A percentile compares a stretch with the other conserved stretches of the same genome.
Conservation (phyloP, 2,113 vertebrate species). For the Odocoileus hemionus region DNA sequence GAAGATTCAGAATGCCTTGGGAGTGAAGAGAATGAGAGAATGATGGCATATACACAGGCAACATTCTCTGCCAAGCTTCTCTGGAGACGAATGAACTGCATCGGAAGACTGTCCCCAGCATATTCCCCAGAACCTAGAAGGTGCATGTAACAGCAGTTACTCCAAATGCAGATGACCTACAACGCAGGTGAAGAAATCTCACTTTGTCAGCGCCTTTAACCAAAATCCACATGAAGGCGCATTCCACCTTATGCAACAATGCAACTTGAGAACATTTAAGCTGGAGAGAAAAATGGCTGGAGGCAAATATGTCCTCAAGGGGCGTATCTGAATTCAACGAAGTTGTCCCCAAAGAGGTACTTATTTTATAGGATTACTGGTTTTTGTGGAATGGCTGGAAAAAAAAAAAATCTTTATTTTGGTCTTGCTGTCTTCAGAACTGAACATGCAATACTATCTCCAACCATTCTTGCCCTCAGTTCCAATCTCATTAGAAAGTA, state of each 20-base stretch:
- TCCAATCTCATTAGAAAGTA: neutral
- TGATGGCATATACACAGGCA: neutral
- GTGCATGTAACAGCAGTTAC: neutral
- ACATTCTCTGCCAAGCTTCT: neutral
- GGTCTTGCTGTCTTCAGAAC: neutral
- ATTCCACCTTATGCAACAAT: neutral
- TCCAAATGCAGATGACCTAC: neutral
- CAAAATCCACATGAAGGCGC: neutral
- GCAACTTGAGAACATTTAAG: neutral
- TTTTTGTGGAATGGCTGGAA: neutral
- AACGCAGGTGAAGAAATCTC: neutral
- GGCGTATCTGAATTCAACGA: neutral
- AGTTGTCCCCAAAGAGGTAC: neutral
- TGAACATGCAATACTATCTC: neutral
- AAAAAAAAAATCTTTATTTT: neutral
- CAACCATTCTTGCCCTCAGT: slow-evolving; percentile 20
- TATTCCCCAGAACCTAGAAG: neutral
- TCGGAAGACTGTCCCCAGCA: neutral
- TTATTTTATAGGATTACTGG: neutral
- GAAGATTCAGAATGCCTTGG: neutral
- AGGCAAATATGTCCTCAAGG: neutral
- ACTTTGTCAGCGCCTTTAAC: neutral
- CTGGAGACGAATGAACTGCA: neutral
- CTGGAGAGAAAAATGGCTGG: neutral
- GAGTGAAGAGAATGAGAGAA: neutral